phyloP scores from a whole-genome alignment of 2,797 vertebrate genomes.

The Manis pentadactyla region DNA sequence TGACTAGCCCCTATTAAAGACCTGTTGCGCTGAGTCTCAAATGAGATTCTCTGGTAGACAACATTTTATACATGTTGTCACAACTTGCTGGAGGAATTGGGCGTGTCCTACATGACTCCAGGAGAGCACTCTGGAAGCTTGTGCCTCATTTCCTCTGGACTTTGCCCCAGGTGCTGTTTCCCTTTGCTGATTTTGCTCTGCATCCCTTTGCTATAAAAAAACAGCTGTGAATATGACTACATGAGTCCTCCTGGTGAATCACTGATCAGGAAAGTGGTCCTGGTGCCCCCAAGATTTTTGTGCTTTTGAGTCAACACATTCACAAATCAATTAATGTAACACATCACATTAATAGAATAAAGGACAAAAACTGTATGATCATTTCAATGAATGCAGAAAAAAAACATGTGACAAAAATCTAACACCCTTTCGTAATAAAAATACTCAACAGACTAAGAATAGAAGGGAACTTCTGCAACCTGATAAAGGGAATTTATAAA shows the following conservation, averaged over 20 bases:
- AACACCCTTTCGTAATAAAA: not conserved
- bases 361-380: not conserved
- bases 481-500: not conserved
- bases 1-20: not conserved
- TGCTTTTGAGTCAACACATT: not conserved
- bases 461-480: not conserved
- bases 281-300: not conserved
- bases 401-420: not conserved
- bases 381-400: not conserved
- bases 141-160: slow-evolving; percentile 18
- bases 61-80: not conserved
- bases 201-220: not conserved
- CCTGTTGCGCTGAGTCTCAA: not conserved
- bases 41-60: not conserved
- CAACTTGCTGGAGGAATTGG: not conserved
- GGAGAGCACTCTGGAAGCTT: not conserved
- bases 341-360: not conserved
- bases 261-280: not conserved
- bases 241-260: not conserved
- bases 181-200: not conserved
- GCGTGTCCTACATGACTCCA: not conserved
- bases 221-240: not conserved
- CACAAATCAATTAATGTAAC: not conserved
- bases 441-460: not conserved
- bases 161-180: slow-evolving; percentile 10